Evolutionary conservation across 2,888 invertebrate genomes (phyloP).

Genomic region (Ophion obscuratus): DNA sequence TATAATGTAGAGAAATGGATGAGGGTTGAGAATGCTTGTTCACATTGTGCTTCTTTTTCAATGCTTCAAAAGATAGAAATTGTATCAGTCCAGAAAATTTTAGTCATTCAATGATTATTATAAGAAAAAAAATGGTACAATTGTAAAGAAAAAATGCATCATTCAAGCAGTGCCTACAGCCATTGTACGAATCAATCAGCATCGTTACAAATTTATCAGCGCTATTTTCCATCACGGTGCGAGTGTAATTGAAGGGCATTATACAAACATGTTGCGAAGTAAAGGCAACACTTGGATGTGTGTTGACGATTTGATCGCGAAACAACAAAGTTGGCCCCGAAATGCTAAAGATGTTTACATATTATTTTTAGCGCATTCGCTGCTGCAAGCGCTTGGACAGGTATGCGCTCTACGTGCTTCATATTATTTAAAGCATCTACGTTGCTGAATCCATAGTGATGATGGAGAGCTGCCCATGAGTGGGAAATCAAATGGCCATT

Average conservation of each 20-base stretch:
- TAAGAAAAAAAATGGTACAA: slow-evolving; percentile 2
- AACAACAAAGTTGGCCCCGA: slow-evolving; percentile 24
- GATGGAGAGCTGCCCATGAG: no score
- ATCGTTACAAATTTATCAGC: no score
- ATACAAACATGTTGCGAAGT: background rate
- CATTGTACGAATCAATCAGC: no score
- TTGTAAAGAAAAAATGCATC: slow-evolving; percentile 18
- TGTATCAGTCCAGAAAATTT: background rate
- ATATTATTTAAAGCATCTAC: no score
- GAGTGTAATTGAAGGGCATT: no score
- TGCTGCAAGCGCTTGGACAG: no score
- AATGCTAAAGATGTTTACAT: slow-evolving; percentile 30
- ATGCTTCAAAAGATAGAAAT: background rate
- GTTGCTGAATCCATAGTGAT: no score
- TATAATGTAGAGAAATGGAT: slow-evolving; percentile 18
- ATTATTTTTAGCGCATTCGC: background rate
- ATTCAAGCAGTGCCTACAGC: slow-evolving; percentile 26
- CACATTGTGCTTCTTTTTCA: background rate
- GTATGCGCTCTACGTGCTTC: no score
- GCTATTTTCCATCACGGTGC: no score
- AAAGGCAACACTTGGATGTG: slow-evolving; percentile 15
- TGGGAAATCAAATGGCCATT: no score
- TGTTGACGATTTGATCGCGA: slow-evolving; percentile 26
- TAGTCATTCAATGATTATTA: slow-evolving; percentile 27
- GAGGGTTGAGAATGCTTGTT: background rate